Base-by-base conservation (phyloP, 2,113 vertebrate species). In the Felis chaus region DNA sequence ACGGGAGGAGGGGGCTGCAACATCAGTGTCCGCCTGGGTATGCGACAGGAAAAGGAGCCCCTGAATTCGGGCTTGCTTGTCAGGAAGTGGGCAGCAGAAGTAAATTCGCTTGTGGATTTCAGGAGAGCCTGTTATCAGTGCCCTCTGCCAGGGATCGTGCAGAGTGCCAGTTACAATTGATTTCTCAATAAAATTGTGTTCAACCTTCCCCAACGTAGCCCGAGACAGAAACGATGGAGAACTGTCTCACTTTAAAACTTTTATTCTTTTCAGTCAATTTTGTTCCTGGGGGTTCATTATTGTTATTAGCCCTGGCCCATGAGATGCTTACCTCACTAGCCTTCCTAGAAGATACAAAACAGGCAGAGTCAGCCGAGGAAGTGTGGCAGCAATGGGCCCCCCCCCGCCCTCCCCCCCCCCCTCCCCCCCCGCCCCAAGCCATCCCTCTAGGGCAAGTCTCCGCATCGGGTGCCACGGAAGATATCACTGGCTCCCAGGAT, bases 151-250 rank as follows among this genome's bases (percentile, higher is more conserved):
- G 98, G 98, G 96, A 98, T 97, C 78, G 83, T 95, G 95, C 66
- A 73, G 98, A 98, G 97, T 98, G 98, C 98, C 99, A 99, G 98
- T 98, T 98, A 98, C 98, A 98, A 99, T 99, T 98, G 99, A 99
- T 99, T 99, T 99, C 98, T 98, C 98, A 98, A 99, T 99, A 99
- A 99, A 98, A 99, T 97, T 98, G 97, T 98, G 98, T 98, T 99
- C 98, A 98, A 96, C 98, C 98, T 98, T 96, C 95, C 97, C 97
- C 98, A 97, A 97, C 98, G 98, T 98, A 98, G 98, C 98, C 98
- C 61, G 55, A 98, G 98, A 96, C 94, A 98, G 97, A 98, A 97
- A 98, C 98, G 97, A 98, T 98, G 98, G 98, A 98, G 90, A 98
- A 97, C 95, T 94, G 97, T 97, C 93, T 98, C 81, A 65, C 94